phyloP scores from a whole-genome alignment of 2,888 invertebrate genomes.

The Himalopsyche tibetana region DNA sequence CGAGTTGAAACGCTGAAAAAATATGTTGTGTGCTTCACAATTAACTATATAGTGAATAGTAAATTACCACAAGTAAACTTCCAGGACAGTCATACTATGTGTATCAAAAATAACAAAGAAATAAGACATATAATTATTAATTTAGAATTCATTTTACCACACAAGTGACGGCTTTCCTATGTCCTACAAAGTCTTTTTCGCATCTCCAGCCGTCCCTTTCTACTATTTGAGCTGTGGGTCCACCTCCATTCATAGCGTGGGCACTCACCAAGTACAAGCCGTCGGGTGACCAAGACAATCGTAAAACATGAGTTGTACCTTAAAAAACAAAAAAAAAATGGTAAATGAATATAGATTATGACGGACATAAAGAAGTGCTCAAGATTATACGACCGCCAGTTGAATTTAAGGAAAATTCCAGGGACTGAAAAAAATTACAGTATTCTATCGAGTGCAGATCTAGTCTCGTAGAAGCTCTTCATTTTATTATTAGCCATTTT shows the following conservation, averaged over 20 bases:
- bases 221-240: conserved; percentile 97
- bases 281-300: conserved; percentile 98
- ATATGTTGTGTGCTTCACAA: background rate
- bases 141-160: conserved; percentile 78
- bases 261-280: conserved; percentile 97
- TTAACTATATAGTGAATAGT: background rate
- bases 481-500: no score
- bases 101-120: no score
- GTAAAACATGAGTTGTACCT: conserved; percentile 93
- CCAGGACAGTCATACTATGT: no score
- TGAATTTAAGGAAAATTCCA: no score
- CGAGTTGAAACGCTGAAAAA: conserved; percentile 88
- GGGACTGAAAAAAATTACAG: no score
- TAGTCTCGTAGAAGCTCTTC: no score
- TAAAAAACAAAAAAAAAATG: conserved; percentile 66
- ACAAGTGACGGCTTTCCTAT: conserved; percentile 97
- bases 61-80: no score
- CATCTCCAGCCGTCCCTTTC: conserved; percentile 95
- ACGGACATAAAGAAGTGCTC: no score
- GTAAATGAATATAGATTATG: background rate
- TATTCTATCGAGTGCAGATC: no score
- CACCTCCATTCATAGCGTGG: conserved; percentile 98
- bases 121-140: conserved; percentile 63
- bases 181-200: conserved; percentile 98
- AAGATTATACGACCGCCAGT: no score